Evolutionary conservation across 2,113 vertebrate genomes (phyloP).

Genomic region (Perca fluviatilis): DNA sequence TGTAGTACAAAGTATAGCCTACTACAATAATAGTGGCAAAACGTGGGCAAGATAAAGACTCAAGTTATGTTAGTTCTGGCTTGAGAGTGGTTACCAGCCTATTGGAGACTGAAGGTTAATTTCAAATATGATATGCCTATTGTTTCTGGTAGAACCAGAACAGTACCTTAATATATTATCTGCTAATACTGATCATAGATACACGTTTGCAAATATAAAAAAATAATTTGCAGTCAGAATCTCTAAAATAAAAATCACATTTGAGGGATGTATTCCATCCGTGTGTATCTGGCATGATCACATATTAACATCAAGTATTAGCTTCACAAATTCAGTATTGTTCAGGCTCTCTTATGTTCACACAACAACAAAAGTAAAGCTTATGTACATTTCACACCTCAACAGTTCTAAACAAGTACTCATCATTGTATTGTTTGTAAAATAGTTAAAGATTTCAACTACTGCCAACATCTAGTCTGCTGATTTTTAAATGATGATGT

Average conservation of each 20-base stretch:
- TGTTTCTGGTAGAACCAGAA: neutral
- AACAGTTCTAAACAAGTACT: neutral
- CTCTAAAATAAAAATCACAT: neutral
- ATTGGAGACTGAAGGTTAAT: too few relatives aligned
- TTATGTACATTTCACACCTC: neutral
- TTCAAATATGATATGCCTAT: too few relatives aligned
- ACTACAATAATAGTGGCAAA: neutral
- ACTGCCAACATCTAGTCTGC: neutral
- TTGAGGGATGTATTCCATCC: neutral
- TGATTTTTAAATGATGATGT: neutral
- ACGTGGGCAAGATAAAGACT: neutral
- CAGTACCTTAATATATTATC: neutral
- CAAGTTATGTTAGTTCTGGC: neutral
- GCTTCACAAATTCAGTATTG: neutral
- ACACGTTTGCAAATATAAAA: neutral
- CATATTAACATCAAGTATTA: neutral
- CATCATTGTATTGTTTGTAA: neutral
- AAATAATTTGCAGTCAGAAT: neutral
- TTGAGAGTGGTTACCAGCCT: neutral
- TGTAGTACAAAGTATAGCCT: neutral
- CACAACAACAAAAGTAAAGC: neutral
- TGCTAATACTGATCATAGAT: neutral
- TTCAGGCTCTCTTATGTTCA: neutral
- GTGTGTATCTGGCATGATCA: neutral
- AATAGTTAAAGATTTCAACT: neutral